Evolutionary conservation across 2,113 vertebrate genomes (phyloP), one percentile per base, ranked within the genome.

Genomic region (Willisornis vidua): DNA sequence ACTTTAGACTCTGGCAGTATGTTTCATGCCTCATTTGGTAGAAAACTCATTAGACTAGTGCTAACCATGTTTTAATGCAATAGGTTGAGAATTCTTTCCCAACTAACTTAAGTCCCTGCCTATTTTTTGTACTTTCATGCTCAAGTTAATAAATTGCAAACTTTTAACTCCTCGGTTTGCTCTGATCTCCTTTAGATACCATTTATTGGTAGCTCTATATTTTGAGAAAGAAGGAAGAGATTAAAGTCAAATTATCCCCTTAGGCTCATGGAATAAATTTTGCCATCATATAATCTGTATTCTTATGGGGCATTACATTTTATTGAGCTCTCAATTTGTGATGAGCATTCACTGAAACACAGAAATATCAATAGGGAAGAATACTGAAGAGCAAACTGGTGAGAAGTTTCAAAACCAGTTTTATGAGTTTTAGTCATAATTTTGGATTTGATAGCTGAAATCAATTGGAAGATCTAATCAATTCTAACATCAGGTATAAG

Each of bases 11-110:
- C 97, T 97, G 87, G 89, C 96, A 97, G 96, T 90, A 95, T 78
- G 94, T 95, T 98, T 97, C 95, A 97, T 97, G 97, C 98, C 95
- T 98, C 98, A 98, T 98, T 98, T 97, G 90, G 94, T 85, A 94
- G 87, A 97, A 96, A 97, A 97, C 97, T 98, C 98, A 98, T 98
- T 97, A 98, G 84, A 96, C 96, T 96, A 91, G 91, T 85, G 90
- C 90, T 93, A 96, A 82, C 85, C 92, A 92, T 87, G 90, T 93
- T 98, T 97, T 97, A 98, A 97, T 95, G 89, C 90, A 96, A 83
- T 96, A 98, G 94, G 90, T 97, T 98, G 94, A 96, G 92, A 94
- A 29, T 95, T 93, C 92, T 95, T 96, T 95, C 92, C 61, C 72
- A 94, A 91, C 85, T 91, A 96, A 96, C 94, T 94, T 94, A 83